Percentiles rank a stretch among this genome's conserved stretches.
Evolutionary conservation across 1,140 invertebrate genomes (phyloP).

Genomic region (Heliothis virescens): DNA sequence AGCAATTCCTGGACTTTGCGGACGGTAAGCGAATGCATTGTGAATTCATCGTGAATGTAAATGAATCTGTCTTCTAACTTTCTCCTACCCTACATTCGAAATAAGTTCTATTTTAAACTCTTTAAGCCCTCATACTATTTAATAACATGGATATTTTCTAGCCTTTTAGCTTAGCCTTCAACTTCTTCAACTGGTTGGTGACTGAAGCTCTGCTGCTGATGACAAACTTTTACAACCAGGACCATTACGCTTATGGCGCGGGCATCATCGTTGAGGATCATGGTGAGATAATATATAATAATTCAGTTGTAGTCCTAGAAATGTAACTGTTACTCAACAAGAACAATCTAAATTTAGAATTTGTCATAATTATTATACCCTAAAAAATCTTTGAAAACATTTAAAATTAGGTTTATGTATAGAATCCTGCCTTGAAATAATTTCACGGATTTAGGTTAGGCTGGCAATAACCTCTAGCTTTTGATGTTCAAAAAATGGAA

Average conservation of each 20-base stretch:
- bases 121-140: not conserved
- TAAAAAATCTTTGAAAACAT: not conserved
- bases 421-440: not conserved
- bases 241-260: conserved; percentile 60
- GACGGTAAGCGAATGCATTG: conserved; percentile 60
- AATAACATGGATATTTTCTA: conserved; percentile 51
- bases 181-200: conserved; percentile 74
- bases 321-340: too few species aligned
- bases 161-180: conserved; percentile 70
- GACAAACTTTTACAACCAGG: conserved; percentile 67
- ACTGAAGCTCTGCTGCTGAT: conserved; percentile 69
- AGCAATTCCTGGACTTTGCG: conserved; percentile 65
- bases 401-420: conserved; percentile 1
- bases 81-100: too few species aligned
- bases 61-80: not conserved
- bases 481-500: not conserved
- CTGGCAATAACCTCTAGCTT: not conserved
- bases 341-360: too few species aligned
- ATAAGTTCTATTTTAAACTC: too few species aligned
- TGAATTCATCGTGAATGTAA: not conserved
- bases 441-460: not conserved
- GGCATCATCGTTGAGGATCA: conserved; percentile 51
- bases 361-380: too few species aligned
- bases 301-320: not conserved
- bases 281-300: conserved; percentile 58